Evolutionary conservation across 2,888 invertebrate genomes (phyloP).

Genomic region (Hesperia comma): DNA sequence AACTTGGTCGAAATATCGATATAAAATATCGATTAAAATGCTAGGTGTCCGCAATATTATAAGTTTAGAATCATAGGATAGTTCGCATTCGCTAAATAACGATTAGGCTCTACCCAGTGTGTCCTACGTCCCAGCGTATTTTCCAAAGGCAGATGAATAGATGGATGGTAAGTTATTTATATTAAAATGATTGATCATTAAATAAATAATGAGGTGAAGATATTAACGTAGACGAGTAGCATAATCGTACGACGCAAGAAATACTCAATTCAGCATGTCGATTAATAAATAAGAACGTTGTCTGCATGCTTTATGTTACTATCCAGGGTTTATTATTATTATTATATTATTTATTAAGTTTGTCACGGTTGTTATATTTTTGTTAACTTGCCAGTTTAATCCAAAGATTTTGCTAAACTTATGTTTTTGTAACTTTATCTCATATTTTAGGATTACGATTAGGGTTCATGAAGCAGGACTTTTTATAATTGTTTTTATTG

Average conservation of each 20-base stretch:
- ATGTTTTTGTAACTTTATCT: slow-evolving; percentile 30
- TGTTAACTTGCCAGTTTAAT: slow-evolving; percentile 69
- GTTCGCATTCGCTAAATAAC: too few relatives aligned
- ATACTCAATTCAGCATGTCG: slow-evolving; percentile 21
- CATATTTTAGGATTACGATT: slow-evolving; percentile 17
- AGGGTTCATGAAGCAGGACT: slow-evolving; percentile 4
- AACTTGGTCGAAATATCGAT: too few relatives aligned
- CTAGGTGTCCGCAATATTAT: too few relatives aligned
- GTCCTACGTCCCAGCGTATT: too few relatives aligned
- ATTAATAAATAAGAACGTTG: slow-evolving; percentile 3
- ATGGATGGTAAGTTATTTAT: too few relatives aligned
- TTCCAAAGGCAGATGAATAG: too few relatives aligned
- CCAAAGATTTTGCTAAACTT: slow-evolving; percentile 68
- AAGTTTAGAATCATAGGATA: too few relatives aligned
- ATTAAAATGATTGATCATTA: too few relatives aligned
- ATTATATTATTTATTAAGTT: slow-evolving; percentile 53
- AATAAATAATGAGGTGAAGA: not conserved
- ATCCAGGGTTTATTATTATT: slow-evolving; percentile 60
- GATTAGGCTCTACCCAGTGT: too few relatives aligned
- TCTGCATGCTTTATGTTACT: slow-evolving; percentile 57
- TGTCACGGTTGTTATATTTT: slow-evolving; percentile 56
- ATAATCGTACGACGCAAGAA: slow-evolving; percentile 1
- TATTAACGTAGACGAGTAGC: not conserved
- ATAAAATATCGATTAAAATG: too few relatives aligned
- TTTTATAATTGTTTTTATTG: not conserved